Evolutionary conservation across 2,797 vertebrate genomes (phyloP).

Genomic region (Aplochiton taeniatus): DNA sequence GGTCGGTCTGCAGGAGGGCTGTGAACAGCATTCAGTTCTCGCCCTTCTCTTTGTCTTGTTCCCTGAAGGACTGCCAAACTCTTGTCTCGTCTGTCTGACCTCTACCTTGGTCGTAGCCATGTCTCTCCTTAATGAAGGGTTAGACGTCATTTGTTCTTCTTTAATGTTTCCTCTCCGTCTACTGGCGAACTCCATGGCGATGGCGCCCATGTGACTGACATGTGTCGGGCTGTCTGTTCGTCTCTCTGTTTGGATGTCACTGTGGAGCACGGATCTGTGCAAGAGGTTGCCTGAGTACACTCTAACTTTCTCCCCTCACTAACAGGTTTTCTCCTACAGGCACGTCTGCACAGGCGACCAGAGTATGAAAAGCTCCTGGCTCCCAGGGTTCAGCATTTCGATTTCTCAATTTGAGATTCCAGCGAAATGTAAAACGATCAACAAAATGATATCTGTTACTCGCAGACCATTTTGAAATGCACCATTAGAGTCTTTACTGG

Average conservation of each 20-base stretch:
- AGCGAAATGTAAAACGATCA: too few species aligned
- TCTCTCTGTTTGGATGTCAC: constrained; percentile 52
- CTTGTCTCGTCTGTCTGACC: constrained; percentile 11
- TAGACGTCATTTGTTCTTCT: constrained; percentile 43
- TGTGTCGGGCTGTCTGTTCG: constrained; percentile 34
- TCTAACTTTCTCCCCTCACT: constrained; percentile 48
- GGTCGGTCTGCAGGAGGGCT: constrained; percentile 61
- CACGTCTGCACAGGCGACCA: constrained; percentile 53
- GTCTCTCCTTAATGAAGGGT: constrained; percentile 38
- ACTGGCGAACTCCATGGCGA: not conserved
- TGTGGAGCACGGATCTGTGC: constrained; percentile 49
- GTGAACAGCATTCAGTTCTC: constrained; percentile 42
- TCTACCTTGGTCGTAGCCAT: constrained; percentile 55
- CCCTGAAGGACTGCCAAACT: not conserved
- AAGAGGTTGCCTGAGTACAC: constrained; percentile 46
- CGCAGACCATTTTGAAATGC: too few species aligned
- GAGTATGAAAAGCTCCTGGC: constrained; percentile 39
- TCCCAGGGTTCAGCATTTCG: not conserved
- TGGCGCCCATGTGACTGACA: constrained; percentile 3
- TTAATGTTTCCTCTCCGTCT: not conserved
- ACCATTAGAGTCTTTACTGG: too few species aligned
- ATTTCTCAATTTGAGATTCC: too few species aligned
- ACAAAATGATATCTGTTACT: too few species aligned
- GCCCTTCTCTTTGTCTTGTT: constrained; percentile 21
- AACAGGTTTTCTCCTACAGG: constrained; percentile 65